Base-by-base conservation (phyloP, 2,888 invertebrate species). In the Plagiodera versicolora region DNA sequence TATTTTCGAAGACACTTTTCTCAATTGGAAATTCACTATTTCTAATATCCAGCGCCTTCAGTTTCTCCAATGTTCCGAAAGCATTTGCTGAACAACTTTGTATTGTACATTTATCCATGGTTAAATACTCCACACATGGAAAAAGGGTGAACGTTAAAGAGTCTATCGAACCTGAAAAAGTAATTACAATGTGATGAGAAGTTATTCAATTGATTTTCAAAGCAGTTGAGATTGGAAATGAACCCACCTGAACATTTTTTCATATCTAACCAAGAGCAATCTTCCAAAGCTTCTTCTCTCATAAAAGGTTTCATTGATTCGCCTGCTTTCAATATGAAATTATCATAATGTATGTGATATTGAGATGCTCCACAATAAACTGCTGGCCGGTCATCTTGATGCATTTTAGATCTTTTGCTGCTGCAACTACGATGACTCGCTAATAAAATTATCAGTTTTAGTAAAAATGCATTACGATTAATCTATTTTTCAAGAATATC, bases 1-100 rank as follows among this genome's bases (percentile, higher is more conserved):
- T 46, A n/a, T 28, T 58, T 56, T 62, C 56, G 44, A 62, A 62
- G 17, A 62, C 52, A n/a, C 54, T 52, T 11, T 58, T 56, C n/a
- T 2, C 14, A 14, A 62, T 39, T 28, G 48, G 48, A 28, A 51
- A 35, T 48, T 56, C 56, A 30, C 58, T 46, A 0, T 62, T 56
- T 10, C 55, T 35, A 11, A 62, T 47, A 28, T 55, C 48, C 28
- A 62, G 1, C 2, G 62, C 20, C 17, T 20, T 30, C 18, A 62
- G 19, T 52, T 62, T 58, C 9, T 24, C 30, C 30, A 62, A 17
- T 14, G 30, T 18, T 9, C 17, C 28, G 50, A 62, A 62, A 3
- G 49, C 52, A 16, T 20, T 48, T 10, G 54, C 44, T n/a, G 44
- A 58, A 53, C 53, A 53, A 8, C 51, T 18, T 18, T 56, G 52